Base-by-base conservation (phyloP, 2,113 vertebrate genomes). In the Amazona vittata region DNA sequence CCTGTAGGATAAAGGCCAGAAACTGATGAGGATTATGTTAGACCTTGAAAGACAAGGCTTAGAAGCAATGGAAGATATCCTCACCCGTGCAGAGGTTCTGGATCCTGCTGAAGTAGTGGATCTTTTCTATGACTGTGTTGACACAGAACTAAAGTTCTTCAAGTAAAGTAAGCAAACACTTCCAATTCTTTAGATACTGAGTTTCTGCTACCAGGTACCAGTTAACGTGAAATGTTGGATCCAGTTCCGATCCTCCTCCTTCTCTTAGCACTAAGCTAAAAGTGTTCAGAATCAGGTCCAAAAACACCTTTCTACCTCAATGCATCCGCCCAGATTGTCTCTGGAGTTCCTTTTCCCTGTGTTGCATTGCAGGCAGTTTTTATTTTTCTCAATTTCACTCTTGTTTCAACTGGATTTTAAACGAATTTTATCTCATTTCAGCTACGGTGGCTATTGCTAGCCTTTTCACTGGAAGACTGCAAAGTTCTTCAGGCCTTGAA, bases 61-160 rank as follows among this genome's bases (percentile, higher is more conserved):
- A 93, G 98, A 98, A 96, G 98, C 98, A 67, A 98, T 98, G 98
- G 98, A 98, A 64, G 98, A 98, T 68, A 97, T 98, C 81, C 96
- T 98, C 82, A 97, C 88, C 84, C 97, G 97, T 87, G 94, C 97
- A 16, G 96, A 94, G 18, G 94, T 98, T 86, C 94, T 97, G 73
- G 98, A 98, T 95, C 97, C 98, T 49, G 89, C 96, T 2, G 98
- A 98, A 97, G 98, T 98, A 92, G 98, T 96, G 73, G 98, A 98
- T 85, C 98, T 98, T 96, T 98, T 98, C 97, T 98, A 98, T 96
- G 98, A 98, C 96, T 98, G 98, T 95, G 98, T 98, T 65, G 98
- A 98, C 92, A 98, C 98, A 74, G 98, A 98, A 97, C 97, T 98
- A 49, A 98, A 98, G 89, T 98, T 98, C 98, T 98, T 98, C 97